Evolutionary conservation across 1,140 invertebrate species (phyloP), one percentile per base, ranked within the genome.

Genomic region (Tetramorium simillimum): DNA sequence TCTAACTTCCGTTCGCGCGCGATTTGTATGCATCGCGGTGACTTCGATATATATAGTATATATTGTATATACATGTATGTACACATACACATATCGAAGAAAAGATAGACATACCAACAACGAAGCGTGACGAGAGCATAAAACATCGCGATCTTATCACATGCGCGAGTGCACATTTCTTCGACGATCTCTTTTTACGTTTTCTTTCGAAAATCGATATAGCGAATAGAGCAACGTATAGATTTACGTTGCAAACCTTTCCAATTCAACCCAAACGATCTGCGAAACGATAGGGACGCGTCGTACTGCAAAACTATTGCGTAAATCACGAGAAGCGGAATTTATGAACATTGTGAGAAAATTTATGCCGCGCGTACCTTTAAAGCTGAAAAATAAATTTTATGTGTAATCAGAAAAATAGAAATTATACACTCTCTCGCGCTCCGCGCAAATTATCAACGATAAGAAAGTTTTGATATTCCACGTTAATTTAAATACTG

Each of bases 1-100:
- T 75, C 28, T 49, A 77, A 78, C 70, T 78, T 78, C 82, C 62
- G 56, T 28, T 63, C 60, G 21, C 12, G 21, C 12, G 46, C 33
- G 16, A 1, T 85, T 85, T 78, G 49, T 78, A 85, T 78, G 82
- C 75, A 73, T 85, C 60, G 14, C 81, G 56, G 37, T 12, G 21
- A 63, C 33, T 56, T 63, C 58, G 37, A 67, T 78, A 53, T 85
- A 43, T 62, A 63, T 3, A 14, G 10, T 14, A 46, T 46, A 46
- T 46, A 46, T 14, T 12, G 10, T 46, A 14, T 46, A 46, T 46
- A 46, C 12, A 46, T 46, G 9, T 46, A 46, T 46, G 2, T 46
- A 14, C 3, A 46, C 3, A 46, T 46, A 65, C 65, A 51, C 76
- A 40, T 62, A 49, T 85, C 28, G n/a, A 77, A 40, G 49, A 43